These are phyloP conservation scores for Hyposmocoma kahamanoa DNA, from an alignment of 1,140 invertebrate species.

Conservation along the genomic window DNA sequence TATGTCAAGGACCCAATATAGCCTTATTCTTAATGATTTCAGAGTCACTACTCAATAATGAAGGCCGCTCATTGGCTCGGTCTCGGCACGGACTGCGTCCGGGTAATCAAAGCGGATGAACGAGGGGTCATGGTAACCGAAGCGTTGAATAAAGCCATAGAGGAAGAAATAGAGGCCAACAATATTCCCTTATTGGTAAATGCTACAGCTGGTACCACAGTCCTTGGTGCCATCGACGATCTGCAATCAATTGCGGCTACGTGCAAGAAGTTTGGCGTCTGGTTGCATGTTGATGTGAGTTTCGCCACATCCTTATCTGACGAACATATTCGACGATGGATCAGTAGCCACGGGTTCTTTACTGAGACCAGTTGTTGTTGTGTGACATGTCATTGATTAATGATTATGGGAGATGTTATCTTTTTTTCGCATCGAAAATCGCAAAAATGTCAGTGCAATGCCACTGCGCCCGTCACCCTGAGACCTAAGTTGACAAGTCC, in stretches of 20 bases:
- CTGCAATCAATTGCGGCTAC: constrained; percentile 82
- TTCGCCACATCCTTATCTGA: too few species aligned
- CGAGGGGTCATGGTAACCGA: constrained; percentile 78
- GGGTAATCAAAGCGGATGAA: constrained; percentile 80
- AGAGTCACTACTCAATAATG: constrained; percentile 91
- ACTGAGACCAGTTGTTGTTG: too few species aligned
- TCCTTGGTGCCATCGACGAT: constrained; percentile 90
- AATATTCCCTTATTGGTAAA: constrained; percentile 81
- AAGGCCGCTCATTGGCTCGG: constrained; percentile 88
- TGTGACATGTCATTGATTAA: too few species aligned
- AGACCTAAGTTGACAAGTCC: too few species aligned
- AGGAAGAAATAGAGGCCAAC: constrained; percentile 56
- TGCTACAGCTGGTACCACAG: constrained; percentile 84
- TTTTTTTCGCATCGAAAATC: too few species aligned
- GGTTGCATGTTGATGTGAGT: constrained; percentile 91
- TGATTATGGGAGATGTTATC: too few species aligned
- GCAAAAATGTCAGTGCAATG: too few species aligned
- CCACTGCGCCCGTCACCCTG: too few species aligned
- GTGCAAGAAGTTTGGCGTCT: constrained; percentile 78
- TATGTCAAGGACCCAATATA: background rate
- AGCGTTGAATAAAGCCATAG: constrained; percentile 75
- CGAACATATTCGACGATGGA: too few species aligned
- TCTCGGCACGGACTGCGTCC: constrained; percentile 84
- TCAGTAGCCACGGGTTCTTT: too few species aligned
- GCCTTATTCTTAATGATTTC: constrained; percentile 20